Evolutionary conservation across 2,113 vertebrate species (phyloP), one percentile per base, ranked within the genome.

Genomic region (Corvus cornix): DNA sequence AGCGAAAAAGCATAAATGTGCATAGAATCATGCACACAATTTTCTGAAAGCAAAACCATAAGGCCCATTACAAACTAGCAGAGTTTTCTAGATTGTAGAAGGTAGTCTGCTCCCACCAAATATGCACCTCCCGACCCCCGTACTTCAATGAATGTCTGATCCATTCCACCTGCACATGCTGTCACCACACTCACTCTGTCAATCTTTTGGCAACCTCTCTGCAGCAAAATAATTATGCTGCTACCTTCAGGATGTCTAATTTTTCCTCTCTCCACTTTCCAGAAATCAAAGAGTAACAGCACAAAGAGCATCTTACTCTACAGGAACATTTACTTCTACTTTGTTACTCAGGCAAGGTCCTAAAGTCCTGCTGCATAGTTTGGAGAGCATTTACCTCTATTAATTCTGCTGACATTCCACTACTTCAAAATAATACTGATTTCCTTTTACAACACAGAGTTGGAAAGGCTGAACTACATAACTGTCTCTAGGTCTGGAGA

Each of bases 361-460:
- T 70, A 81, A 96, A 97, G 52, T 95, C 76, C 73, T 93, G 39
- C 66, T 92, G 94, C 78, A 93, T 72, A 89, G 91, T 81, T 76
- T 91, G 63, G 87, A 97, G 48, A 91, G 52, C 26, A 89, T 93
- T 94, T 96, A 82, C 89, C 44, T 91, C 69, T 87, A 53, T 86
- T 89, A 95, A 52, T 84, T 97, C 81, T 84, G 80, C 85, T 93
- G 83, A 74, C 60, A 97, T 87, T 94, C 73, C 84, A 96, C 78
- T 87, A 95, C 85, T 98, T 97, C 93, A 90, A 95, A 97, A 95
- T 97, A 97, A 83, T 89, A 88, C 87, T 59, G 80, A 96, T 96
- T 97, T 97, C 95, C 85, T 95, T 41, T 96, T 95, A 84, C 22
- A 95, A 89, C 28, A 93, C 87, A 72, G 72, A 96, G 89, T 39